These are phyloP conservation scores for Cephalopachus bancanus DNA, from an alignment of 2,797 vertebrate genomes.

Conservation along the genomic window DNA sequence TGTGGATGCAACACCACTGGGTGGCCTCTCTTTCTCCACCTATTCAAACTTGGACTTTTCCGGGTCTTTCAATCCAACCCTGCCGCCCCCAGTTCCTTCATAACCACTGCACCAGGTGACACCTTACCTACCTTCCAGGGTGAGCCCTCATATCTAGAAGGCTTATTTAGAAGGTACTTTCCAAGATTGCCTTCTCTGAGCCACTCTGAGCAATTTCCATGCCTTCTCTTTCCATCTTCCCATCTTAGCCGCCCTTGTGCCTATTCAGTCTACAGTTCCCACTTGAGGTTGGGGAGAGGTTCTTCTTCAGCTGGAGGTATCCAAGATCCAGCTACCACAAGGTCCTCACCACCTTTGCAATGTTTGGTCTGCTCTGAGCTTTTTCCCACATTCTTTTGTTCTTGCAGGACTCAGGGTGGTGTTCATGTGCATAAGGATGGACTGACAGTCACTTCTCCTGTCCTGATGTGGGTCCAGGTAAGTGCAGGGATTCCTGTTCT, in stretches of 20 bases:
- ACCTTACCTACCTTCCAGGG: background rate
- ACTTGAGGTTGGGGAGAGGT: background rate
- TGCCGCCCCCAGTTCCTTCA: fast-evolving
- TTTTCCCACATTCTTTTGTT: background rate
- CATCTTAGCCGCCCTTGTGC: background rate
- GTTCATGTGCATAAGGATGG: slow-evolving; percentile 92
- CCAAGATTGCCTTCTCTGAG: background rate
- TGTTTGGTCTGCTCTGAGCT: background rate
- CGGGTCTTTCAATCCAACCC: background rate
- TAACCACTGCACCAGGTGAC: background rate
- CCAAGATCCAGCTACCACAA: fast-evolving
- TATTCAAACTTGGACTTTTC: background rate
- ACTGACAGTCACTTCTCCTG: slow-evolving; percentile 95
- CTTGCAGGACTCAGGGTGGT: slow-evolving; percentile 94
- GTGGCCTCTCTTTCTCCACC: background rate
- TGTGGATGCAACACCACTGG: background rate
- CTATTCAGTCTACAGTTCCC: background rate
- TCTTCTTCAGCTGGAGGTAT: background rate
- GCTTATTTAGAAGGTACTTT: background rate
- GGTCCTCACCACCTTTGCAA: background rate
- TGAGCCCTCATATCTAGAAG: background rate
- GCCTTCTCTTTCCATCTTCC: background rate
- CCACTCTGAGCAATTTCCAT: background rate
- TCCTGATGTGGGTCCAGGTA: slow-evolving; percentile 98
- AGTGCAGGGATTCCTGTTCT: slow-evolving; percentile 1